Evolutionary conservation across 2,113 vertebrate species (phyloP).

Genomic region (Anarrhichthys ocellatus): DNA sequence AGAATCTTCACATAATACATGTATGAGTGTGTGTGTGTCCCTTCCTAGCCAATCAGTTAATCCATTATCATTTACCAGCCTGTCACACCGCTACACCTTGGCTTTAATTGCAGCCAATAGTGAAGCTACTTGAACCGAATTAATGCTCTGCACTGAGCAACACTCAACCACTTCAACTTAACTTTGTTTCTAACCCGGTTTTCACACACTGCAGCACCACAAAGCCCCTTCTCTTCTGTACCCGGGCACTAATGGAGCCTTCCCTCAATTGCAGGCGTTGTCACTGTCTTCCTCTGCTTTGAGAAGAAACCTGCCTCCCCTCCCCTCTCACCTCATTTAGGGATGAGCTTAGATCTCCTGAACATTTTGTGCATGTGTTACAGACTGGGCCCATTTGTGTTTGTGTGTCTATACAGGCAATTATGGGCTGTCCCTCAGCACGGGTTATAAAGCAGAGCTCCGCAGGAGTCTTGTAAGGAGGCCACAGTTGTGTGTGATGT

Average conservation of each 20-base stretch:
- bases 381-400: conserved; percentile 12
- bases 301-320: conserved; percentile 51
- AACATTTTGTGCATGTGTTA: not conserved
- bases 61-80: conserved; percentile 65
- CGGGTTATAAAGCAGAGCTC: conserved; percentile 24
- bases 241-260: conserved; percentile 58
- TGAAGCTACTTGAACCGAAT: conserved; percentile 56
- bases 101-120: conserved; percentile 62
- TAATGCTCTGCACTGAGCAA: conserved; percentile 28
- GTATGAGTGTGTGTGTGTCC: conserved; percentile 12
- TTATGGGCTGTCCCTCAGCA: not conserved
- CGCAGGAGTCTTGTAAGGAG: conserved; percentile 27
- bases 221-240: conserved; percentile 13
- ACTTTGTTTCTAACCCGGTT: conserved; percentile 70
- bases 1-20: conserved; percentile 10
- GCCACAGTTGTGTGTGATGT: conserved; percentile 48
- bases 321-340: conserved; percentile 57
- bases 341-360: conserved; percentile 25
- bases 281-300: conserved; percentile 43
- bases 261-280: conserved; percentile 34
- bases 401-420: not conserved
- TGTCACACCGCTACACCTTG: conserved; percentile 52
- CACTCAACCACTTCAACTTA: conserved; percentile 54
- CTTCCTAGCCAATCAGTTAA: conserved; percentile 33
- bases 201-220: conserved; percentile 30